Evolutionary conservation across 1,140 invertebrate species (phyloP), one percentile per base, ranked within the genome.

Genomic region (Oreohelix idahoensis): DNA sequence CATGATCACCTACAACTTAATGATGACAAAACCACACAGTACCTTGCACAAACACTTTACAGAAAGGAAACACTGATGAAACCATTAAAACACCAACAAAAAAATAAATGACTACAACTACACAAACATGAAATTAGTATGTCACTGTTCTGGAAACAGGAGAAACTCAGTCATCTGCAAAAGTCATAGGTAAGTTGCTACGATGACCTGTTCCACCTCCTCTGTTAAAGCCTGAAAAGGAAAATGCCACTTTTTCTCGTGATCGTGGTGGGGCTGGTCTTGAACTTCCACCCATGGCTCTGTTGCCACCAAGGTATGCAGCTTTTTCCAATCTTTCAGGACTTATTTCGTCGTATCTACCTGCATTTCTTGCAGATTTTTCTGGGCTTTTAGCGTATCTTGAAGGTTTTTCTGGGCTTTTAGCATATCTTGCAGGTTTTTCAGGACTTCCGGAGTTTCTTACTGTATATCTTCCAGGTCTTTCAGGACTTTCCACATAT

Each of bases 201-300:
- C 17, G 26, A 20, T 58, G 26, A 2, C 1, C 26, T 58, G 5
- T 29, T 66, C 63, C 63, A 32, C 0, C 1, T 66, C 1, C 29
- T 66, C 63, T 66, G 63, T 32, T 66, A 32, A 17, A 32, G 1
- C n/a, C n/a, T 15, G 63, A 32, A 8, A 66, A 29, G 32, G 63
- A 32, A 66, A 66, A 66, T 29, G 63, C 63, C 63, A 66, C 63
- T 66, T 17, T 66, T 11, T 66, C 63, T n/a, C 63, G 23, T 66
- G n/a, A 32, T 8, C 4, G 63, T 32, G 51, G 51, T 23, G 51
- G 51, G 29, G n/a, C 20, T 35, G 63, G 63, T 17, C 17, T 66
- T 35, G 29, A 32, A 66, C n/a, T 66, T 4, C 63, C 63, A 32
- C 5, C 63, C 0, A 32, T 29, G 63, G 17, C 63, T 66, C 29